phyloP scores from a whole-genome alignment of 2,113 vertebrate species.

The Oryzias celebensis region DNA sequence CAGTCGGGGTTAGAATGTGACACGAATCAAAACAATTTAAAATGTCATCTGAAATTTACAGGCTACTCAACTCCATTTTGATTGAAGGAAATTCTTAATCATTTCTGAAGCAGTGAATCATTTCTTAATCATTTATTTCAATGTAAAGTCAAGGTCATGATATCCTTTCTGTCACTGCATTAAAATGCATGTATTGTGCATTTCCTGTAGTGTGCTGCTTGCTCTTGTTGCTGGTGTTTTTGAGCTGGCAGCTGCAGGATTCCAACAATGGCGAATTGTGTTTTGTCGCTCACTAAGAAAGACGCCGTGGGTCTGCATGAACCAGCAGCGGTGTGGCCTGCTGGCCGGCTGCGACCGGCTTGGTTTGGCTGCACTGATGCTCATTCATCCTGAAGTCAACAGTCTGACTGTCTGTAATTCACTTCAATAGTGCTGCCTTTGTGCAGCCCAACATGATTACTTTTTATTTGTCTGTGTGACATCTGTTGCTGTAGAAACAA shows the following conservation, averaged over 20 bases:
- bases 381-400: conserved; percentile 50
- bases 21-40: too few relatives aligned
- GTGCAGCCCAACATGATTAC: conserved; percentile 25
- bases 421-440: conserved; percentile 13
- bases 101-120: too few relatives aligned
- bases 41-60: too few relatives aligned
- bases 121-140: too few relatives aligned
- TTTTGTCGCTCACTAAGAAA: conserved; percentile 5
- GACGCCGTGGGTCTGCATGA: conserved; percentile 61
- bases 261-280: conserved; percentile 37
- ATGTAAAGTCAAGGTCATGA: too few relatives aligned
- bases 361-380: conserved; percentile 48
- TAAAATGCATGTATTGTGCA: not conserved
- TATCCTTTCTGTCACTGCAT: not conserved
- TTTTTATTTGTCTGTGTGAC: conserved; percentile 2
- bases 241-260: conserved; percentile 22
- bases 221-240: conserved; percentile 6
- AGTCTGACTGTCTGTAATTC: conserved; percentile 34
- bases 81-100: too few relatives aligned
- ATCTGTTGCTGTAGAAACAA: too few relatives aligned
- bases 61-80: too few relatives aligned
- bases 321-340: conserved; percentile 49
- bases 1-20: too few relatives aligned
- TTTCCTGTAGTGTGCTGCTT: conserved; percentile 1
- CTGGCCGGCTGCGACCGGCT: conserved; percentile 20